Percentiles rank a stretch among this genome's conserved stretches.
Conservation (phyloP, 2,113 vertebrate genomes). For the Festucalex cinctus region DNA sequence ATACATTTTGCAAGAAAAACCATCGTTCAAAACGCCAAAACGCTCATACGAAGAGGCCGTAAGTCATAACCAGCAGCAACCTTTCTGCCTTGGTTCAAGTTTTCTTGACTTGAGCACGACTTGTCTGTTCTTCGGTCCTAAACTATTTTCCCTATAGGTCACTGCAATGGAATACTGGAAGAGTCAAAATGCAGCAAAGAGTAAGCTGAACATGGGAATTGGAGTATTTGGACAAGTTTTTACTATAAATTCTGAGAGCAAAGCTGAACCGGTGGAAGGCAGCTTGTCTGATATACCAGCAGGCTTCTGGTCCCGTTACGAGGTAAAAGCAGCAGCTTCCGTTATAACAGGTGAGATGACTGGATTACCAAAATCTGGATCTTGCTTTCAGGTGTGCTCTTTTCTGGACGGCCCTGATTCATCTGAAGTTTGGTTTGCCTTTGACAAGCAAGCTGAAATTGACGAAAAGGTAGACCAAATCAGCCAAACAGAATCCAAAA, state of each 20-base stretch:
- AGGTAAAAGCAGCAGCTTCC: conserved; percentile 58
- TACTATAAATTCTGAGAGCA: conserved; percentile 42
- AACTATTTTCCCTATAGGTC: conserved; percentile 51
- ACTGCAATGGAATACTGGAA: conserved; percentile 74
- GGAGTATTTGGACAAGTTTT: conserved; percentile 78
- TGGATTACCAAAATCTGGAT: background rate
- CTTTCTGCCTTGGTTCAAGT: background rate
- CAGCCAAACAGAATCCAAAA: background rate
- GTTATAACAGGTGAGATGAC: background rate
- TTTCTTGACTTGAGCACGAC: background rate
- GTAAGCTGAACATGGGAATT: conserved; percentile 80
- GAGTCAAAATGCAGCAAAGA: conserved; percentile 64
- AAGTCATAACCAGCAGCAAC: background rate
- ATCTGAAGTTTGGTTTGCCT: conserved; percentile 74
- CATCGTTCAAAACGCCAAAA: background rate
- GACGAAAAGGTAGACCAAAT: conserved; percentile 78
- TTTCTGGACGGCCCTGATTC: no score
- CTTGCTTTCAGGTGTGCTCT: conserved; percentile 73
- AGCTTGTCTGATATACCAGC: background rate
- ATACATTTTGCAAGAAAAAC: background rate
- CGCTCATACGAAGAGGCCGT: background rate
- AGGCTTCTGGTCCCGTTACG: conserved; percentile 75
- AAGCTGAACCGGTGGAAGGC: background rate
- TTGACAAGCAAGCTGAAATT: conserved; percentile 71
- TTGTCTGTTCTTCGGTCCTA: background rate